Percentiles rank a stretch among this genome's conserved stretches.
phyloP scores from a whole-genome alignment of 2,113 vertebrate genomes.

The Hippocampus mohnikei region DNA sequence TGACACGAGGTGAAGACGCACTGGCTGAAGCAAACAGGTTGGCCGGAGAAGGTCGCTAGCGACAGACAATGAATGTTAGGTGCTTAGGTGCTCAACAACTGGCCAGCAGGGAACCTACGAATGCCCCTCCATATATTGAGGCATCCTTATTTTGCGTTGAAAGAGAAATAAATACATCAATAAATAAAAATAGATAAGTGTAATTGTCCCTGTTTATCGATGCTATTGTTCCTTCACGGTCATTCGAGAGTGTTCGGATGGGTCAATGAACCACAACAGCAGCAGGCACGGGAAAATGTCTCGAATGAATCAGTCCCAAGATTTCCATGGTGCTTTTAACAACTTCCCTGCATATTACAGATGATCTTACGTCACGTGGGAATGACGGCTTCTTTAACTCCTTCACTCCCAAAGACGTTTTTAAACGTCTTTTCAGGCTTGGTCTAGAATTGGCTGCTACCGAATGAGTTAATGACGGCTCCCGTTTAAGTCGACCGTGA shows the following conservation, averaged over 20 bases:
- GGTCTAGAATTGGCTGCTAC: no score
- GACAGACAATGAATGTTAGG: no score
- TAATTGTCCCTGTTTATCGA: neutral
- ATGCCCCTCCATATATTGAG: neutral
- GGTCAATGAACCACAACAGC: neutral
- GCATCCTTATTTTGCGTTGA: neutral
- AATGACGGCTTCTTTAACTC: neutral
- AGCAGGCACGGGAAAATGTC: neutral
- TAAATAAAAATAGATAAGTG: neutral
- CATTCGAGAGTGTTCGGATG: neutral
- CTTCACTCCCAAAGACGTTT: no score
- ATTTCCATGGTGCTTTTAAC: neutral
- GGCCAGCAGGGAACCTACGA: no score
- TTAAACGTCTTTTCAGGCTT: no score
- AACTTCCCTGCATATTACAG: neutral
- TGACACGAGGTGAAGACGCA: no score
- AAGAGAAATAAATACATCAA: neutral
- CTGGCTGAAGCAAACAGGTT: no score
- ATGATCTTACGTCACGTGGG: neutral
- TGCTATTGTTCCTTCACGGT: neutral
- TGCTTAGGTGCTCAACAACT: no score
- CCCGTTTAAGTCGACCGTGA: neutral
- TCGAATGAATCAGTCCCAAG: neutral
- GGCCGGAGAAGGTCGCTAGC: no score
- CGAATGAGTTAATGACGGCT: no score